Evolutionary conservation across 2,797 vertebrate species (phyloP), one percentile per base, ranked within the genome.

Genomic region (Carcharodon carcharias): DNA sequence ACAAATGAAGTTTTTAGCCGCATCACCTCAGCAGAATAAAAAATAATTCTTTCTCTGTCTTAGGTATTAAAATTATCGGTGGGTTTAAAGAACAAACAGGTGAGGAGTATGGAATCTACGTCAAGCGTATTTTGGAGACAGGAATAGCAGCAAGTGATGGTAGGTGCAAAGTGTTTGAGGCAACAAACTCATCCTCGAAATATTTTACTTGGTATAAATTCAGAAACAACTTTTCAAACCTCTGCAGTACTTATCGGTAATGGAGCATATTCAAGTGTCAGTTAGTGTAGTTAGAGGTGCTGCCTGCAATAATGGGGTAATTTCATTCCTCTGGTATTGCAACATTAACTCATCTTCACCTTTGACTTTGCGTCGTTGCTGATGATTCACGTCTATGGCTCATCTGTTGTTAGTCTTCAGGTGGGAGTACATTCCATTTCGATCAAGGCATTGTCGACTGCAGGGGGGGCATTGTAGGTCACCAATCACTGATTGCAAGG

Each of bases 21-120:
- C 28, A 5, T 14, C 88, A 35, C 54, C 56, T 58, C 28, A 89
- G 88, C 28, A 50, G 82, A 91, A 18, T 61, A 61, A 91, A 61
- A 54, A 45, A 45, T 69, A 21, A 16, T 69, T 96, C 77, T 82
- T 80, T 82, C 85, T 73, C 73, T 96, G 31, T 65, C 21, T 54
- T 96, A 99, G 98, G 98, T 96, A 98, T 99, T 97, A 98, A 99
- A 97, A 98, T 99, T 96, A 98, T 98, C 50, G 98, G 98, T 54
- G 98, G 98, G 56, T 98, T 98, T 97, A 96, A 97, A 61, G 98
- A 98, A 96, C 96, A 97, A 96, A 98, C 97, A 0, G 98, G 98
- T 93, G 98, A 99, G 96, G 98, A 98, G 96, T 98, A 98, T 96
- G 98, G 98, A 40, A 98, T 99, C 97, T 99, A 98, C 97, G 97